Base-by-base conservation (phyloP, 2,113 vertebrate species). In the Pyrgilauda ruficollis region DNA sequence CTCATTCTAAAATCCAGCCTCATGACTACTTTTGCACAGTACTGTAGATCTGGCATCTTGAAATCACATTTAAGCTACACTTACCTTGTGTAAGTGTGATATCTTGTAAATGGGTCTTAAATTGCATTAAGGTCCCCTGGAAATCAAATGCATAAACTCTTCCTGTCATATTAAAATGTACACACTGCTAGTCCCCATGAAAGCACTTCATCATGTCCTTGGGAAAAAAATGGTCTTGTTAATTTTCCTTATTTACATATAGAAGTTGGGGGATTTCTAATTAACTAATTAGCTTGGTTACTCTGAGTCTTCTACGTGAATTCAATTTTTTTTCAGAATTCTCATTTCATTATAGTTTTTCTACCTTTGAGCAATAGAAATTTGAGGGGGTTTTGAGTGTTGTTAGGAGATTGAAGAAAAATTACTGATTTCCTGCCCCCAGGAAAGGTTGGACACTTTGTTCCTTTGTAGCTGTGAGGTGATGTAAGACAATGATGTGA, bases 371-470 rank as follows among this genome's bases (percentile, higher is more conserved):
- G 31, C 23, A 67, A 16, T 46, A 49, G 33, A 73, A 52, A 19
- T 35, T 59, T 59, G 9, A 7, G 2, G 6, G 2, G 0, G 3
- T 14, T 64, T 76, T 5, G 39, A 30, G 9, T 56, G 12, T 58
- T 87, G 4, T 21, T 68, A 82, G 37, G n/a, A 59, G 27, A 56
- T 14, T 10, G 63, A 46, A 39, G 27, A 67, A 52, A 74, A 17
- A 26, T 31, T 69, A 47, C 27, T 56, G 5, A 23, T 84, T 89
- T 80, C 30, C 22, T 67, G 11, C 3, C 30, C 16, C 23, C 2
- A 21, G 47, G 55, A 78, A 82, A 47, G 4, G 9, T 27, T 85
- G 39, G 53, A 23, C 18, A 3, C 7, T 87, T 76, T 31, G 22
- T 27, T 79, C 58, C 10, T 20, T 30, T 78, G 21, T 50, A 85